A percentile compares a stretch with the other conserved stretches of the same genome.
Conservation (phyloP, 1,140 invertebrate species). For the Heliconius congener region DNA sequence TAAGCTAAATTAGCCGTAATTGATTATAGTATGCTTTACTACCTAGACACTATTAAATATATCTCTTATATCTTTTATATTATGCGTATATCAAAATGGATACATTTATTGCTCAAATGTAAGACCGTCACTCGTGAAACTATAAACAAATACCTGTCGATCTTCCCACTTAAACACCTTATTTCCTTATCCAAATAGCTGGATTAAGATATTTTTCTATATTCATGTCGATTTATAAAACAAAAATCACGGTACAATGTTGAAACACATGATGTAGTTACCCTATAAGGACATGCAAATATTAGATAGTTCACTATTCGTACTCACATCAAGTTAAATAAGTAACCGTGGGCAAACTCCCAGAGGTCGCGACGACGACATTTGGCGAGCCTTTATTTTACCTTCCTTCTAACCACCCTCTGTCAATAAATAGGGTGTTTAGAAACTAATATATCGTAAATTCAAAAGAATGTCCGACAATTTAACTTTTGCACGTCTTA, state of each 20-base stretch:
- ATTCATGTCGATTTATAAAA: neutral
- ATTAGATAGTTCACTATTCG: conserved; percentile 64
- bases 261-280: conserved; percentile 43
- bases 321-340: conserved; percentile 67
- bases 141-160: no score
- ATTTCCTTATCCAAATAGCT: no score
- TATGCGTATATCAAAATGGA: no score
- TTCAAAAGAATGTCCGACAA: neutral
- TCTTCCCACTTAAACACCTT: no score
- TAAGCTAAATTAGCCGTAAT: no score
- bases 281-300: conserved; percentile 65
- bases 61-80: no score
- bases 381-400: conserved; percentile 75
- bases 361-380: conserved; percentile 71
- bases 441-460: neutral
- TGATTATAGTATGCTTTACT: no score
- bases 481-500: neutral
- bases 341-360: conserved; percentile 66
- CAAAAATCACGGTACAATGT: conserved; percentile 22
- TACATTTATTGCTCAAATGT: no score
- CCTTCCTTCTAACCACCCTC: conserved; percentile 52
- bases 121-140: no score
- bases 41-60: no score
- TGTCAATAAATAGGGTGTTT: conserved; percentile 53
- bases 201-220: neutral